These are phyloP conservation scores for Characodon lateralis DNA, from an alignment of 2,797 vertebrate species.

Conservation along the genomic window DNA sequence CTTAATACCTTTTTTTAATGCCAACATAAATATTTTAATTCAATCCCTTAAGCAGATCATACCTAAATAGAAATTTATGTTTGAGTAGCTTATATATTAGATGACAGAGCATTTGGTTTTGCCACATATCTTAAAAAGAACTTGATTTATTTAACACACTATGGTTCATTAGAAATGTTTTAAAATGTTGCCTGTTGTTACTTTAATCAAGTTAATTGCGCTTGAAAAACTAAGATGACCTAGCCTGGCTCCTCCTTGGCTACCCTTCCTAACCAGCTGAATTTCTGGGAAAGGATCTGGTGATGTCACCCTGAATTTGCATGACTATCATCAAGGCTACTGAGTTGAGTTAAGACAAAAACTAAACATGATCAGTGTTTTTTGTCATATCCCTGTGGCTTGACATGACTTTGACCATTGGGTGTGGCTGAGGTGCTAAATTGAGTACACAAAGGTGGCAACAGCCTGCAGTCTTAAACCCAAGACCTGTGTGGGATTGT, in stretches of 20 bases:
- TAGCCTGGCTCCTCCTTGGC: conserved; percentile 23
- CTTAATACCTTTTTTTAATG: neutral
- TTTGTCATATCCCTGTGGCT: conserved; percentile 34
- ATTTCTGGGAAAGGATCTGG: conserved; percentile 41
- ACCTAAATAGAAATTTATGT: conserved; percentile 9
- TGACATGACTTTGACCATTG: conserved; percentile 74
- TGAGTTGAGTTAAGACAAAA: conserved; percentile 33
- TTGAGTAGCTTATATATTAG: neutral
- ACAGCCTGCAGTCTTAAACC: conserved; percentile 31
- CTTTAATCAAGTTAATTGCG: conserved; percentile 39
- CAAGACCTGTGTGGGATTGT: conserved; percentile 46
- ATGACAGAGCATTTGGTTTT: neutral
- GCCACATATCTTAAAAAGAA: neutral
- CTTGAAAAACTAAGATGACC: conserved; percentile 39
- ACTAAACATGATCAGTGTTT: conserved; percentile 24
- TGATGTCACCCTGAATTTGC: conserved; percentile 63
- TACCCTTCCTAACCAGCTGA: conserved; percentile 32
- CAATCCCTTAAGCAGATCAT: conserved; percentile 22
- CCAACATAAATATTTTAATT: conserved; percentile 19
- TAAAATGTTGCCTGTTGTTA: conserved; percentile 22
- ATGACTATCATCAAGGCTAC: conserved; percentile 47
- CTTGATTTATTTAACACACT: neutral
- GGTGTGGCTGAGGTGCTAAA: conserved; percentile 70
- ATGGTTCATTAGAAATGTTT: conserved; percentile 12
- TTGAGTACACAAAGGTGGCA: conserved; percentile 45